These are phyloP conservation scores for Xenops minutus DNA, from an alignment of 2,797 vertebrate genomes.

Conservation along the genomic window DNA sequence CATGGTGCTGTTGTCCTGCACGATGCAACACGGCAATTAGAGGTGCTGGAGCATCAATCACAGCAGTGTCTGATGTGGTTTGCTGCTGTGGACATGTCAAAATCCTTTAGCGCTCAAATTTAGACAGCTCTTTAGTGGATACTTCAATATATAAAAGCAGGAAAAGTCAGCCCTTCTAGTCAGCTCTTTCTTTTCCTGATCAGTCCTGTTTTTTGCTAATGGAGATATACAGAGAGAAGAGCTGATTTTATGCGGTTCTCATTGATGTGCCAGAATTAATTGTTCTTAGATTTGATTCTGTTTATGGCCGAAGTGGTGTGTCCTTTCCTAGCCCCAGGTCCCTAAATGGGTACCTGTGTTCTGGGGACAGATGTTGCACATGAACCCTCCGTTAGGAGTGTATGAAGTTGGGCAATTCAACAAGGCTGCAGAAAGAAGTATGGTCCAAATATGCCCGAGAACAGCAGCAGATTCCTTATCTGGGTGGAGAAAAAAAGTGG, in stretches of 20 bases:
- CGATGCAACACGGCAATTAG: rapidly evolving
- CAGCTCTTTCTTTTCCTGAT: background rate
- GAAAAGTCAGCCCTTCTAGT: background rate
- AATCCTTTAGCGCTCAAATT: background rate
- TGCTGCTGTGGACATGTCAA: rapidly evolving
- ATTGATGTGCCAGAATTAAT: background rate
- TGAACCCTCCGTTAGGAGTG: rapidly evolving
- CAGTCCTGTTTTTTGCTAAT: background rate
- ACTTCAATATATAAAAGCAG: background rate
- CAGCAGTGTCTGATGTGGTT: background rate
- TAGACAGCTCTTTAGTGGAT: background rate
- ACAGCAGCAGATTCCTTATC: background rate
- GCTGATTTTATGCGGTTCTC: background rate
- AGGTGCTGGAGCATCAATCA: background rate
- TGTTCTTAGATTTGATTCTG: background rate
- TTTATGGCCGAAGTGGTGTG: background rate
- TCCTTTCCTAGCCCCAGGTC: background rate
- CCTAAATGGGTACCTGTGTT: background rate
- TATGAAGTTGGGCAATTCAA: background rate
- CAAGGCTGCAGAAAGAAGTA: rapidly evolving
- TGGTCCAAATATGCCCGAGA: background rate
- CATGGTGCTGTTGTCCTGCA: background rate
- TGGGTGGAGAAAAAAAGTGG: background rate
- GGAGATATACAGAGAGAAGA: background rate
- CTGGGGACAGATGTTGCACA: rapidly evolving